Percentiles rank a stretch among this genome's conserved stretches.
Conservation (phyloP, 1,140 invertebrate species). For the Dendrolimus punctatus region DNA sequence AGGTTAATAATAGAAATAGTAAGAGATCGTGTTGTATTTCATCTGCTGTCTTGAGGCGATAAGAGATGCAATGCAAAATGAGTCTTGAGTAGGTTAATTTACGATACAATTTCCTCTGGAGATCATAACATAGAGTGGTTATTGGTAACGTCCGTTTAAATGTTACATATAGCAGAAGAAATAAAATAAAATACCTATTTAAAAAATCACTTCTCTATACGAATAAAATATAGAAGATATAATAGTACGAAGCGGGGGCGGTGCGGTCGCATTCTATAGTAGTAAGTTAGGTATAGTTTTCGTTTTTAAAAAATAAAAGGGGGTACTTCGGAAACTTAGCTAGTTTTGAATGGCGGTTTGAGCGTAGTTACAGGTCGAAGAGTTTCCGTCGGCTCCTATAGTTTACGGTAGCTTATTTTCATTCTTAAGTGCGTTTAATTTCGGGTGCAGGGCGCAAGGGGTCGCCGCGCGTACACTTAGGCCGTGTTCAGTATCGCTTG, state of each 20-base stretch:
- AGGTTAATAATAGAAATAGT: conserved; percentile 30
- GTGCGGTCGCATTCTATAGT: conserved; percentile 23
- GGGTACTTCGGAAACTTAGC: not conserved
- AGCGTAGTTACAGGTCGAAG: not conserved
- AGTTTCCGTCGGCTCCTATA: too few species aligned
- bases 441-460: conserved; percentile 8
- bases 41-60: conserved; percentile 5
- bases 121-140: conserved; percentile 44
- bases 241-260: conserved; percentile 38
- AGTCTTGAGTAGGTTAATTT: conserved; percentile 39
- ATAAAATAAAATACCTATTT: conserved; percentile 48
- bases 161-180: conserved; percentile 55
- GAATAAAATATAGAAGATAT: conserved; percentile 52
- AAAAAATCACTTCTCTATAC: conserved; percentile 53
- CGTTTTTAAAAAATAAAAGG: conserved; percentile 5
- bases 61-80: conserved; percentile 22
- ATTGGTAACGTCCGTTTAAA: conserved; percentile 60
- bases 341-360: conserved; percentile 2
- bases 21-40: conserved; percentile 20
- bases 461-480: conserved; percentile 21
- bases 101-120: conserved; percentile 45
- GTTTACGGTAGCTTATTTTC: too few species aligned
- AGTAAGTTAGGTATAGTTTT: conserved; percentile 39
- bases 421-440: too few species aligned
- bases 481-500: conserved; percentile 38